These are phyloP conservation scores for Oscheius sp. DNA, from an alignment of 2,888 invertebrate species.

Conservation along the genomic window DNA sequence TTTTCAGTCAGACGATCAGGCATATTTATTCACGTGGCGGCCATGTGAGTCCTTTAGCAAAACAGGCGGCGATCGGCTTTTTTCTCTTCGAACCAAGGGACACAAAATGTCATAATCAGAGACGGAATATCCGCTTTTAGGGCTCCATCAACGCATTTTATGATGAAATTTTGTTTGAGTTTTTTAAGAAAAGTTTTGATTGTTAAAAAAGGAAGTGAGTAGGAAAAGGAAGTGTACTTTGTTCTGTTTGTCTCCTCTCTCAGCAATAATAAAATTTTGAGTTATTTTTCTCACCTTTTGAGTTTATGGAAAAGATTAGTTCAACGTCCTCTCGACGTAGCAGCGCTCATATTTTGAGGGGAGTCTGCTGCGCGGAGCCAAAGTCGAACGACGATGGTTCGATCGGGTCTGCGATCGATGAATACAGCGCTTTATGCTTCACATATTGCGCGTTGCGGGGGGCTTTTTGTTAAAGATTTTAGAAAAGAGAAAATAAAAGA, in stretches of 20 bases:
- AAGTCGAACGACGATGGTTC: conserved; percentile 10
- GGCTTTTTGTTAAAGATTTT: too few relatives aligned
- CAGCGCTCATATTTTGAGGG: neutral
- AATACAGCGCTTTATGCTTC: conserved; percentile 10
- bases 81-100: too few relatives aligned
- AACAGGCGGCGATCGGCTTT: conserved; percentile 10
- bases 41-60: conserved; percentile 17
- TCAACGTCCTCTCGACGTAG: conserved; percentile 12
- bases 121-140: too few relatives aligned
- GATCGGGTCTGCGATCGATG: conserved; percentile 15
- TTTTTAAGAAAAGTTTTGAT: neutral
- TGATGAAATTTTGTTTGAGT: neutral
- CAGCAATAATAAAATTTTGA: neutral
- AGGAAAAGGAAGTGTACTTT: too few relatives aligned
- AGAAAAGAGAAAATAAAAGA: neutral
- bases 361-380: neutral
- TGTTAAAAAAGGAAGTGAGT: neutral
- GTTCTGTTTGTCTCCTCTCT: too few relatives aligned
- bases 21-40: neutral
- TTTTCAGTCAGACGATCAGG: conserved; percentile 10
- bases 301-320: neutral
- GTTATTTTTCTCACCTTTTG: neutral
- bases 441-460: too few relatives aligned
- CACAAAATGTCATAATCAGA: too few relatives aligned
- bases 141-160: too few relatives aligned